Base-by-base conservation (phyloP, 1,140 invertebrate species). In the Phymorhynchus buccinoides region DNA sequence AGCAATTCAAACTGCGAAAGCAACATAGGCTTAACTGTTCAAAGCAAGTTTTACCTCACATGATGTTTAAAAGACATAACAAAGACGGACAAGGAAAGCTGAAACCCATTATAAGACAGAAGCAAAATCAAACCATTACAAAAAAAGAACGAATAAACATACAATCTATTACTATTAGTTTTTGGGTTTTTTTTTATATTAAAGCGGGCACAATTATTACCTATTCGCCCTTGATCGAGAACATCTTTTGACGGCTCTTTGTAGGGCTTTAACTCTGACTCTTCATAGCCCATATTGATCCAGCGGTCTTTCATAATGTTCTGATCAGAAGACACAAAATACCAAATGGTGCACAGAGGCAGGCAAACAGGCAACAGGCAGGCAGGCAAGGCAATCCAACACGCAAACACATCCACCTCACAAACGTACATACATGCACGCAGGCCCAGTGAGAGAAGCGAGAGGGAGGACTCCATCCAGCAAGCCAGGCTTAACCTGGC, bases 161-260 rank as follows among this genome's bases (percentile, higher is more conserved):
- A 48, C 7, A 62, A 62, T 4, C n/a, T 22, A 4, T 62, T n/a
- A n/a, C 22, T 84, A 84, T 66, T 80, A 83, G 62, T 62, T 82
- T 52, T 44, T 68, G 81, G n/a, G n/a, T n/a, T n/a, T n/a, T n/a
- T n/a, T n/a, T n/a, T n/a, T n/a, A n/a, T n/a, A n/a, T n/a, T n/a
- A n/a, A n/a, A 71, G 62, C 52, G 62, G 82, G 75, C 82, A 89
- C 88, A 87, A 87, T 85, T 86, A 87, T 91, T 93, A 93, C 93
- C 93, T 93, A 99, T 99, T 95, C 98, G 96, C 94, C 98, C 97
- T 92, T 97, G 96, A 95, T 99, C 98, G 94, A 96, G 97, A 94
- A 97, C 97, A 95, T 99, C 98, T 92, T 97, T 96, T 94, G 97
- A 96, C 87, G 98, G 98, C 95, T 99, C 99, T 89, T 97, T 95